phyloP scores from a whole-genome alignment of 2,797 vertebrate genomes.

The Catharus ustulatus region DNA sequence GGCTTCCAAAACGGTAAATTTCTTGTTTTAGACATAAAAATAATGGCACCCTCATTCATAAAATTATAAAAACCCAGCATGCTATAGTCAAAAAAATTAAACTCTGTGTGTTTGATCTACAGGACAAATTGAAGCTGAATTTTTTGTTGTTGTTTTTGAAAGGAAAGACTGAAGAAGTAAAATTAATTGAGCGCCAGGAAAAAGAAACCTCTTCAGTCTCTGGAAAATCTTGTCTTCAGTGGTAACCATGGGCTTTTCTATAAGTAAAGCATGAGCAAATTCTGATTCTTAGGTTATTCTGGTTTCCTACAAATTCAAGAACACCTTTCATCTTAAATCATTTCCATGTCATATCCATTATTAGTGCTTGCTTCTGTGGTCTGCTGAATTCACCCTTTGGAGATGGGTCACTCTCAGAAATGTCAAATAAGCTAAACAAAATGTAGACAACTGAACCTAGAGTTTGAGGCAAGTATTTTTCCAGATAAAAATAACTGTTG shows the following conservation, averaged over 20 bases:
- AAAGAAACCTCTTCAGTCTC: background rate
- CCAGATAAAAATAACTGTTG: background rate
- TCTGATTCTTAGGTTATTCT: background rate
- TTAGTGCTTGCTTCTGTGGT: background rate
- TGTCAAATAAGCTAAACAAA: slow-evolving; percentile 11
- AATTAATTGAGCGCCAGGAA: background rate
- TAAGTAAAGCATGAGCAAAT: background rate
- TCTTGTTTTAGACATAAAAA: background rate
- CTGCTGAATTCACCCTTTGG: slow-evolving; percentile 19
- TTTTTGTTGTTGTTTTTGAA: background rate
- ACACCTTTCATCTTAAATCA: background rate
- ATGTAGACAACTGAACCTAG: background rate
- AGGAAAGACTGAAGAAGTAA: background rate
- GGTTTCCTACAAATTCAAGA: background rate
- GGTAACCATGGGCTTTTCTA: background rate
- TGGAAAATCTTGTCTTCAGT: background rate
- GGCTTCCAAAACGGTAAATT: background rate
- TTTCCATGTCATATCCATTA: background rate
- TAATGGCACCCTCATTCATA: background rate
- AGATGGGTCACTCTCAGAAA: background rate
- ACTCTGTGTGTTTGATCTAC: background rate
- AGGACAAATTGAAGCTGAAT: background rate
- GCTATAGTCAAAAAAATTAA: background rate
- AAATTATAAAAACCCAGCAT: background rate
- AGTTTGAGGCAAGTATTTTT: slow-evolving; percentile 1